Evolutionary conservation across 1,140 invertebrate species (phyloP), one percentile per base, ranked within the genome.

Genomic region (Aphis craccivora): DNA sequence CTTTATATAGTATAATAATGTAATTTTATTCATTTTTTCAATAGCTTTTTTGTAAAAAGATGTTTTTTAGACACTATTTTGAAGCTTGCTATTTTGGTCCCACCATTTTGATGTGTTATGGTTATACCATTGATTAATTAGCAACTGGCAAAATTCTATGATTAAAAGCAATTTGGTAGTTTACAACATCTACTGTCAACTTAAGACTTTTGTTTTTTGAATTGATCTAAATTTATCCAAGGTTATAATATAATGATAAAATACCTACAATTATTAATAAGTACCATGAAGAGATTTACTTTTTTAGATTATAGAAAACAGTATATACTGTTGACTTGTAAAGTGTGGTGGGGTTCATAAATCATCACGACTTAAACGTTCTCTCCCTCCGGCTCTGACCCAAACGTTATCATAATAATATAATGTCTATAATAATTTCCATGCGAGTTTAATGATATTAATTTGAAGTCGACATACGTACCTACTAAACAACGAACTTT

Each of bases 301-400:
- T 76, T 76, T 76, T 76, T 76, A 76, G 60, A 76, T 76, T n/a
- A n/a, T 76, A 76, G 60, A 76, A 76, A 76, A 76, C 30, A 76
- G 60, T 76, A 35, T 14, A n/a, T 76, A 18, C 30, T 76, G 60
- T n/a, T 14, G 11, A n/a, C 60, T 76, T n/a, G 60, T 76, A 76
- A 67, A 76, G 30, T 5, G 60, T 76, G 60, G 30, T n/a, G 60
- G 30, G 30, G n/a, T 76, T 76, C 14, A 76, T 76, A 30, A 76
- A 76, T 76, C 60, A 30, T 76, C 60, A 76, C 60, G 60, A 76
- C 30, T 76, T 76, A 76, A 76, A 76, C 60, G 60, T 76, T 76
- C 60, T 76, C 60, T 76, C 60, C 60, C 60, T 76, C 60, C 60
- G 60, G 60, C 60, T 76, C 30, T 76, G 60, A 76, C 60, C 60